These are phyloP conservation scores for Pseudachorutes palmiensis DNA, from an alignment of 1,140 invertebrate genomes.

Conservation along the genomic window DNA sequence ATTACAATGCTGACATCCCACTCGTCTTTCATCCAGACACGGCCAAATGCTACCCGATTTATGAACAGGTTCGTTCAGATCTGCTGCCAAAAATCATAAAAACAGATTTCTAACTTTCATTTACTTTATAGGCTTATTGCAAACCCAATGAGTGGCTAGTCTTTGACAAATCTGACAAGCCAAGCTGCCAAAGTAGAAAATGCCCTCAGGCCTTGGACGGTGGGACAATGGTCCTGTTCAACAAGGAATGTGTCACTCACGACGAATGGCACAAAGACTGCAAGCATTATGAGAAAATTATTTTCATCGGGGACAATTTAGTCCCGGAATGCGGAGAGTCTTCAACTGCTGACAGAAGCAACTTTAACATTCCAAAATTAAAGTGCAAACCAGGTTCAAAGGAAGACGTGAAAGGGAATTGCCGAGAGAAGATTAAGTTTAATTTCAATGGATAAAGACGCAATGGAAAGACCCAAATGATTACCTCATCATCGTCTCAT, in stretches of 20 bases:
- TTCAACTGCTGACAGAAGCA: neutral
- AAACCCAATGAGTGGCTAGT: no score
- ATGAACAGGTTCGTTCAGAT: neutral
- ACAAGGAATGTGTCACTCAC: no score
- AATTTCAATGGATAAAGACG: conserved; percentile 3
- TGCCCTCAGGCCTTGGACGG: neutral
- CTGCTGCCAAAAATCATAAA: neutral
- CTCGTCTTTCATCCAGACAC: neutral
- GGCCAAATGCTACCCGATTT: neutral
- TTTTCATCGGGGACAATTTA: neutral
- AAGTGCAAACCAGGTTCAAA: conserved; percentile 9
- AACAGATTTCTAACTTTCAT: neutral
- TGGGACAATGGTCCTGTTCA: no score
- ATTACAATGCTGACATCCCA: conserved; percentile 1
- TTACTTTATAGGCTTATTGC: no score
- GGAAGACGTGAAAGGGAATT: conserved; percentile 4
- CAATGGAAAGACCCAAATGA: no score
- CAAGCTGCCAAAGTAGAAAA: neutral
- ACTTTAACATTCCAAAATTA: neutral
- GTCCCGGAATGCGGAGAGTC: neutral
- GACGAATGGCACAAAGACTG: no score
- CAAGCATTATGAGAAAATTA: no score
- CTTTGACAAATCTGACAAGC: neutral
- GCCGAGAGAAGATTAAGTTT: conserved; percentile 7
- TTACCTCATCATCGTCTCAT: neutral